phyloP scores from a whole-genome alignment of 1,140 invertebrate species.

The Diorhabda carinulata region DNA sequence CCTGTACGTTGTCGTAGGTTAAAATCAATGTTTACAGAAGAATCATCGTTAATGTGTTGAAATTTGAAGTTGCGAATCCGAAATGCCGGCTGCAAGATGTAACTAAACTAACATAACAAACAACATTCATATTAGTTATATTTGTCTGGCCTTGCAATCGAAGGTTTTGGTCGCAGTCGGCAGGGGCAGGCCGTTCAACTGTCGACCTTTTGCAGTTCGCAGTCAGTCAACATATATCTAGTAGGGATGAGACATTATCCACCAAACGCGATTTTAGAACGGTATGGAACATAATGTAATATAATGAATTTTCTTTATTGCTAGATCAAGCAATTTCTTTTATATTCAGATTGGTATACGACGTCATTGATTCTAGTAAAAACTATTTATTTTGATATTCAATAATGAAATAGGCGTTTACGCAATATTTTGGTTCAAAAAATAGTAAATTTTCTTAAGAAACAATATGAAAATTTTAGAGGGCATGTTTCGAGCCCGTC shows the following conservation, averaged over 20 bases:
- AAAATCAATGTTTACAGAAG: background rate
- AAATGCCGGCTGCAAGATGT: slow-evolving; percentile 15
- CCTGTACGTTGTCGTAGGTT: background rate
- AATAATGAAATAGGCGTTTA: no score
- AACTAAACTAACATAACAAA: slow-evolving; percentile 4
- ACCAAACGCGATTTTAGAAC: no score
- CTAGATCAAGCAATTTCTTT: no score
- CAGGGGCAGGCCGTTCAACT: slow-evolving; percentile 12
- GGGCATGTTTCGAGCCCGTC: no score
- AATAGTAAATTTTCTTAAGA: no score
- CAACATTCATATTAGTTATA: slow-evolving; percentile 17
- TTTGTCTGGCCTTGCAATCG: slow-evolving; percentile 17
- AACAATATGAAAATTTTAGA: no score
- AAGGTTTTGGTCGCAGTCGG: slow-evolving; percentile 13
- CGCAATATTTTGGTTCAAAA: no score
- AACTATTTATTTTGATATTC: no score
- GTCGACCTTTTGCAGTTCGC: slow-evolving; percentile 12
- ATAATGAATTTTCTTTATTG: no score
- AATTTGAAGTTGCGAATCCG: slow-evolving; percentile 6
- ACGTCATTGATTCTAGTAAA: no score
- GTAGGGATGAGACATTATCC: background rate
- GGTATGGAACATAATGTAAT: no score
- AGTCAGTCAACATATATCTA: slow-evolving; percentile 11
- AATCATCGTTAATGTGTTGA: slow-evolving; percentile 4
- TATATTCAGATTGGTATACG: no score